Evolutionary conservation across 64 coral and sea anemone species (phyloP), one percentile per base, ranked within the genome.

Genomic region (Acropora tenuis): DNA sequence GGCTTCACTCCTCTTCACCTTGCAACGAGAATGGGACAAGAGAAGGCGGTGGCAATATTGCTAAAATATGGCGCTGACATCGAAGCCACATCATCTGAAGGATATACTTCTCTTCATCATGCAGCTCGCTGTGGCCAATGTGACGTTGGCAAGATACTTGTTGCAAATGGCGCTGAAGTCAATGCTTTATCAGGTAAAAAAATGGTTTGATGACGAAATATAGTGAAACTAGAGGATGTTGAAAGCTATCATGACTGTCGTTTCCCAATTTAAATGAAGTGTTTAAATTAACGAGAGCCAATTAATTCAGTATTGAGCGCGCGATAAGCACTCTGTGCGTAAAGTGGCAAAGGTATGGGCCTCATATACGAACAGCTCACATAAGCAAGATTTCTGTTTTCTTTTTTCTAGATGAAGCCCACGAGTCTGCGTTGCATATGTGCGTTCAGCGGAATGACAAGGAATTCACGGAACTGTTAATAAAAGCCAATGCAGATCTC

Each of bases 351-450:
- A 30, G 30, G 30, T 30, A 0, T 2, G 10, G 52, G 52, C 52
- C 10, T 55, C 52, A 55, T 55, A 10, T 7, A 7, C 52, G 1
- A 13, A 13, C 1, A 3, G 60, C 60, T 8, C 60, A 3, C 13
- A 63, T 63, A 11, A 63, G 2, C 60, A 55, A 3, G 3, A 3
- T 55, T 55, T 55, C 9, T 55, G 10, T 53, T 57, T 60, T 12
- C 48, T 60, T 57, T 11, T 17, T 77, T 88, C 13, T 49, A 88
- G 86, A 60, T 3, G 72, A 77, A 0, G 43, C 48, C 16, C 50
- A 88, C 12, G 86, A 88, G 86, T 77, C 86, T 9, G 20, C 86
- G 45, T 78, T 88, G 59, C 86, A 88, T 73, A 77, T 88, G 86
- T 77, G 86, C 58, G 75, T 88, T 1, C 86, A 76, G 20, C 46